Evolutionary conservation across 2,113 vertebrate species (phyloP).

Genomic region (Leuciscus idus): DNA sequence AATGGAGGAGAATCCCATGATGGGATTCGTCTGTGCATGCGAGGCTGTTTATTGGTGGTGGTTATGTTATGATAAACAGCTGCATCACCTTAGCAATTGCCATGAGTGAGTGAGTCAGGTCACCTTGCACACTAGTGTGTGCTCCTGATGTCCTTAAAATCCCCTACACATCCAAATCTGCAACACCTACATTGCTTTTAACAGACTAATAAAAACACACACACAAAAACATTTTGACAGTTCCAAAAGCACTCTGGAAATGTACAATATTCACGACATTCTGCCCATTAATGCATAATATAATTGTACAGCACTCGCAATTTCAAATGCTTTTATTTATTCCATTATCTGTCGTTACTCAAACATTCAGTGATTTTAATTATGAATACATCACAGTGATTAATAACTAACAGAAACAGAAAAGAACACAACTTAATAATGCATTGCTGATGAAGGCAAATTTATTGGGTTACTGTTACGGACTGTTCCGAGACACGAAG

Average conservation of each 20-base stretch:
- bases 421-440: slow-evolving; percentile 12
- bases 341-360: not conserved
- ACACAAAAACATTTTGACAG: not conserved
- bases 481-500: no score
- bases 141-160: not conserved
- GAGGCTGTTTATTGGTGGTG: not conserved
- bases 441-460: not conserved
- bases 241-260: not conserved
- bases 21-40: not conserved
- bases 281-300: not conserved
- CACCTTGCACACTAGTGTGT: not conserved
- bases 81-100: not conserved
- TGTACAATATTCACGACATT: not conserved
- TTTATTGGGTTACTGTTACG: not conserved
- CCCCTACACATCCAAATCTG: not conserved
- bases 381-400: not conserved
- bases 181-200: slow-evolving; percentile 18
- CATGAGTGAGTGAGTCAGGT: not conserved
- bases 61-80: slow-evolving; percentile 19
- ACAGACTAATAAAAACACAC: not conserved
- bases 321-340: not conserved
- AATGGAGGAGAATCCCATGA: slow-evolving; percentile 37
- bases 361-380: not conserved
- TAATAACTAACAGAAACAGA: slow-evolving; percentile 7
- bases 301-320: not conserved